Conservation (phyloP, 2,113 vertebrate species). For the Anhinga rufa region DNA sequence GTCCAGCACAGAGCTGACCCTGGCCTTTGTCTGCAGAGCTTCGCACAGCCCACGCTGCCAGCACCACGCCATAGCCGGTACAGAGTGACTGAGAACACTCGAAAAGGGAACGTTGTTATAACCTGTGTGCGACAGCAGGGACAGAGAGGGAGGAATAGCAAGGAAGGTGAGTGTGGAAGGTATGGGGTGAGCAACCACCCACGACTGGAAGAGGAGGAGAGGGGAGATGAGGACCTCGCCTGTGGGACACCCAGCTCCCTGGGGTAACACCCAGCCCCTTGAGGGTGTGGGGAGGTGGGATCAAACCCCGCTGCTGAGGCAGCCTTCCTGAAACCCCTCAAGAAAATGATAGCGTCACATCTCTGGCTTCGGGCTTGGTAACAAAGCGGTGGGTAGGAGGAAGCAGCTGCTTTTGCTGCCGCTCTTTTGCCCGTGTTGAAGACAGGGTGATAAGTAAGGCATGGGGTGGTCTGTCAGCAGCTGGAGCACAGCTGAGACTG, state of each 20-base stretch:
- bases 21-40: not conserved
- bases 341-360: not conserved
- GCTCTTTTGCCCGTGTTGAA: no score
- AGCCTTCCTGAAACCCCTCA: not conserved
- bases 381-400: rapidly evolving
- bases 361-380: not conserved
- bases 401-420: no score
- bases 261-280: rapidly evolving
- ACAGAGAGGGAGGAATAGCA: no score
- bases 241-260: not conserved
- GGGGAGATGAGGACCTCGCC: not conserved
- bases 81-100: rapidly evolving
- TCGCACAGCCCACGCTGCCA: not conserved
- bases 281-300: not conserved
- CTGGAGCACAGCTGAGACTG: not conserved
- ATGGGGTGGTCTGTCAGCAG: not conserved
- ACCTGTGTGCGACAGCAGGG: rapidly evolving
- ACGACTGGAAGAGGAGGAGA: rapidly evolving
- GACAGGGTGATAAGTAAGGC: no score
- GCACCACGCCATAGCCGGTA: no score
- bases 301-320: no score
- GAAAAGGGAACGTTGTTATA: not conserved
- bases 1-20: no score
- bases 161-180: not conserved
- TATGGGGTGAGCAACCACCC: no score